phyloP scores from a whole-genome alignment of 2,888 invertebrate species.

The Parnassius smintheus region DNA sequence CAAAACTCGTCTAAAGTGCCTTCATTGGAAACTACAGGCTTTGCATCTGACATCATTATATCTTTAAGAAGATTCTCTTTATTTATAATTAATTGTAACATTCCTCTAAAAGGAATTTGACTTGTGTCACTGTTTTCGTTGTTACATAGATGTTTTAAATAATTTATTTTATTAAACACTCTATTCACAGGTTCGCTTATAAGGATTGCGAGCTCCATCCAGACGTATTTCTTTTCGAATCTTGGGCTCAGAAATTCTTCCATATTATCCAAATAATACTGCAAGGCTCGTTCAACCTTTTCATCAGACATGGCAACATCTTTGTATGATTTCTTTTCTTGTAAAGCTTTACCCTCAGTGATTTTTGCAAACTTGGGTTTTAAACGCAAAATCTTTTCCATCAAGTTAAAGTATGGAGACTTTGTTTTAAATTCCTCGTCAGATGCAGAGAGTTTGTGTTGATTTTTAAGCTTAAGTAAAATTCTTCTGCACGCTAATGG shows the following conservation, averaged over 20 bases:
- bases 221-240: constrained; percentile 64
- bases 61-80: constrained; percentile 51
- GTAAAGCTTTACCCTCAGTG: constrained; percentile 37
- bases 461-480: constrained; percentile 54
- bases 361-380: constrained; percentile 54
- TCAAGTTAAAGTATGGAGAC: constrained; percentile 42
- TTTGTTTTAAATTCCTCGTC: constrained; percentile 36
- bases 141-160: constrained; percentile 57
- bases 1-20: constrained; percentile 47
- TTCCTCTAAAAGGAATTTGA: constrained; percentile 40
- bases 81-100: constrained; percentile 50
- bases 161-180: constrained; percentile 64
- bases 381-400: constrained; percentile 53
- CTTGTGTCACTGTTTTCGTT: constrained; percentile 36
- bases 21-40: constrained; percentile 36
- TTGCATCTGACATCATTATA: constrained; percentile 42
- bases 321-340: constrained; percentile 47
- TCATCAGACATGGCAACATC: constrained; percentile 50
- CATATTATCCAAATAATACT: constrained; percentile 61
- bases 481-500: constrained; percentile 56
- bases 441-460: constrained; percentile 41
- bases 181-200: constrained; percentile 53
- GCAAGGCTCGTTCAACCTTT: constrained; percentile 54
- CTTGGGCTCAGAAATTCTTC: constrained; percentile 66
- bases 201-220: constrained; percentile 59